phyloP scores from a whole-genome alignment of 1,140 invertebrate genomes.

The Dolichoris vasculosae region DNA sequence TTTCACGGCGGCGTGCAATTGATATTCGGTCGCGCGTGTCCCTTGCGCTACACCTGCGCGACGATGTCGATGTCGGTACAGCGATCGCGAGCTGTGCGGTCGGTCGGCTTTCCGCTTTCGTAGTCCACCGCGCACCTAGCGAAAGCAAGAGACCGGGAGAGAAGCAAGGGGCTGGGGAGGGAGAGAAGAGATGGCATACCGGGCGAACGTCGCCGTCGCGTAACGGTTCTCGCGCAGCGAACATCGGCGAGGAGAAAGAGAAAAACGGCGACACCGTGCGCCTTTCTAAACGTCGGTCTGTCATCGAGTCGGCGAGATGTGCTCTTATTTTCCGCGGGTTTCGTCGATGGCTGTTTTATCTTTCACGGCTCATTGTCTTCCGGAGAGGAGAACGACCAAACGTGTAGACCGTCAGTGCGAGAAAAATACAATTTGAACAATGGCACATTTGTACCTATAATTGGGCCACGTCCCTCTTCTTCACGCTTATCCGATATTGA shows the following conservation, averaged over 20 bases:
- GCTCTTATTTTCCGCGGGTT: constrained; percentile 4
- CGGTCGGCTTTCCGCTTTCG: constrained; percentile 11
- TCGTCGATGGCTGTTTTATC: constrained; percentile 1
- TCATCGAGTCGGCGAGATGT: constrained; percentile 10
- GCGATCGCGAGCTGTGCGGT: not conserved
- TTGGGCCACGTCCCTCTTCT: constrained; percentile 26
- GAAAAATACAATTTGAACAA: constrained; percentile 26
- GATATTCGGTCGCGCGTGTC: constrained; percentile 25
- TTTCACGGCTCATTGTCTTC: constrained; percentile 19
- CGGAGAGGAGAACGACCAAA: not conserved
- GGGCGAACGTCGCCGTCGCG: not conserved
- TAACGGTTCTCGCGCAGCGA: constrained; percentile 11
- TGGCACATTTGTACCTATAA: constrained; percentile 35
- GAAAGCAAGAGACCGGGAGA: not conserved
- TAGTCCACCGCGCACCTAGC: not conserved
- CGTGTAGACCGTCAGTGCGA: not conserved
- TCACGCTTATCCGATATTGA: constrained; percentile 25
- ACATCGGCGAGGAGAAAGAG: not conserved
- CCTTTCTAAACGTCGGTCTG: constrained; percentile 20
- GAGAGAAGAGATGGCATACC: not conserved
- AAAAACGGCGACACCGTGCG: not conserved
- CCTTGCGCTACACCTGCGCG: not conserved
- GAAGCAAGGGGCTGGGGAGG: not conserved
- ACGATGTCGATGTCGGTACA: not conserved
- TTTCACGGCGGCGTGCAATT: not conserved